Conservation (phyloP, 2,797 vertebrate species). For the Chelidonichthys spinosus region DNA sequence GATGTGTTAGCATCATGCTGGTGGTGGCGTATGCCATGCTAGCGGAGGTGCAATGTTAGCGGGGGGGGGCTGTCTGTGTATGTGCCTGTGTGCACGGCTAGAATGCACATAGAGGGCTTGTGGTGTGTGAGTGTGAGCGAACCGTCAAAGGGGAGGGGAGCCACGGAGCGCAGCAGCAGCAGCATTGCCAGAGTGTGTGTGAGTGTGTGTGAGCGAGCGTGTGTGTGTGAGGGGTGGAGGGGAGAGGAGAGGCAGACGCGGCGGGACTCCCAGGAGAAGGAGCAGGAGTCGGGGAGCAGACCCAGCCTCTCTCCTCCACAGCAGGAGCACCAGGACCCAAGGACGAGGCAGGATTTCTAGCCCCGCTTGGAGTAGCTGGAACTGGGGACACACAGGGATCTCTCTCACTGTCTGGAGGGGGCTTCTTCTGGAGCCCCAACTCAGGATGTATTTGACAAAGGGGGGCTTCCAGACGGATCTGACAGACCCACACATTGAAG, state of each 20-base stretch:
- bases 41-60: constrained; percentile 73
- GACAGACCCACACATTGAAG: constrained; percentile 62
- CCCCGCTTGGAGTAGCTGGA: constrained; percentile 66
- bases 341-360: constrained; percentile 67
- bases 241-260: constrained; percentile 79
- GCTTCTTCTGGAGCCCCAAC: constrained; percentile 69
- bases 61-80: constrained; percentile 68
- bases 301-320: constrained; percentile 78
- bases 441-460: constrained; percentile 77
- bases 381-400: constrained; percentile 45
- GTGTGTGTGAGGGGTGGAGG: constrained; percentile 71
- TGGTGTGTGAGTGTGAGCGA: constrained; percentile 75
- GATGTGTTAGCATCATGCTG: constrained; percentile 73
- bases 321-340: constrained; percentile 72
- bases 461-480: constrained; percentile 69
- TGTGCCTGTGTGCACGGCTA: constrained; percentile 69
- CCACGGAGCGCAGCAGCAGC: constrained; percentile 70
- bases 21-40: constrained; percentile 67
- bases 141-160: constrained; percentile 78
- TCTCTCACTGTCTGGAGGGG: constrained; percentile 57
- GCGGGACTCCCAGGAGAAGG: constrained; percentile 80
- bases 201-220: constrained; percentile 63
- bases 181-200: constrained; percentile 68
- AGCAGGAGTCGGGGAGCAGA: constrained; percentile 77
- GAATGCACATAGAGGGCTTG: constrained; percentile 76